Percentiles rank a stretch among this genome's conserved stretches.
Evolutionary conservation across 1,140 invertebrate species (phyloP).

Genomic region (Chrysopa pallens): DNA sequence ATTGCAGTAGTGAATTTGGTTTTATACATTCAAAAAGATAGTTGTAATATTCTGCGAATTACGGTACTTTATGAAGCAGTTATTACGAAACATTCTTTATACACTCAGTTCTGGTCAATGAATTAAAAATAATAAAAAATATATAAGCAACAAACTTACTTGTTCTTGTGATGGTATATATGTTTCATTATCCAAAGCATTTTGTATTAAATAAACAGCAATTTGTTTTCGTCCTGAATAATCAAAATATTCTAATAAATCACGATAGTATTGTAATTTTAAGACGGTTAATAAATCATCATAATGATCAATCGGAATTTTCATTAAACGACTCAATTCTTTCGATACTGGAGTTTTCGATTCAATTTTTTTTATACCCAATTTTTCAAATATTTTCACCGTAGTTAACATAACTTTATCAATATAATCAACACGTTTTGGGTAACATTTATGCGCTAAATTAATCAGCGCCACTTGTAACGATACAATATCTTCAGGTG

Average conservation of each 20-base stretch:
- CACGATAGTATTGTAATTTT: constrained; percentile 66
- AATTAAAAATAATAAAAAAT: constrained; percentile 1
- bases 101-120: too few relatives aligned
- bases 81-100: too few relatives aligned
- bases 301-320: constrained; percentile 88
- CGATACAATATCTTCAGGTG: constrained; percentile 88
- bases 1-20: too few relatives aligned
- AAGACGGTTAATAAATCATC: constrained; percentile 81
- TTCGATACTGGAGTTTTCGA: constrained; percentile 70
- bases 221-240: constrained; percentile 75
- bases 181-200: constrained; percentile 78
- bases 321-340: constrained; percentile 82
- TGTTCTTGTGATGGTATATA: constrained; percentile 74
- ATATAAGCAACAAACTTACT: constrained; percentile 18
- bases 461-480: constrained; percentile 91
- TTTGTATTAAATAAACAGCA: constrained; percentile 72
- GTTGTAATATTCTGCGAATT: too few relatives aligned
- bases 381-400: constrained; percentile 31
- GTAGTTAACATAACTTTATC: constrained; percentile 90
- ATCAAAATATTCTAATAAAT: constrained; percentile 76
- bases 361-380: constrained; percentile 38
- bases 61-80: too few relatives aligned
- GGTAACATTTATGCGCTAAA: constrained; percentile 91
- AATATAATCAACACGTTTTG: constrained; percentile 84
- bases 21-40: too few relatives aligned